phyloP scores from a whole-genome alignment of 2,113 vertebrate species.

The Chloropsis hardwickii region DNA sequence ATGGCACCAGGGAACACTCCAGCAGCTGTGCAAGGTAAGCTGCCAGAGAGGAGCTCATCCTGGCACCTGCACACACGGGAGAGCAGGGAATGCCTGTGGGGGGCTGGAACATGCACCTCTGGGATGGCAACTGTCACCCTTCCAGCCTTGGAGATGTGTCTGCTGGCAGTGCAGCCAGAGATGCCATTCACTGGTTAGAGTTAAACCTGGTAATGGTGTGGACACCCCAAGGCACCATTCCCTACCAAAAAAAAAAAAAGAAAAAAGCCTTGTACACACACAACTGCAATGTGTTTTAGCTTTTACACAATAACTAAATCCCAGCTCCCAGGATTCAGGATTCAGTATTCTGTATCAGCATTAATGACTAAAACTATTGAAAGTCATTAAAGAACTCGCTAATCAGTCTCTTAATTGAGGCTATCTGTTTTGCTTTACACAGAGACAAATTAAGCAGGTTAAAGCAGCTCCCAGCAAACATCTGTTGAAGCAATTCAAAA shows the following conservation, averaged over 20 bases:
- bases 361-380: slow-evolving; percentile 55
- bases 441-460: slow-evolving; percentile 71
- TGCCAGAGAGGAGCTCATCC: background rate
- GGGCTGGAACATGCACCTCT: background rate
- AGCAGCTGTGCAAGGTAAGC: background rate
- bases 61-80: background rate
- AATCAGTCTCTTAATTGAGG: slow-evolving; percentile 70
- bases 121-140: background rate
- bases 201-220: background rate
- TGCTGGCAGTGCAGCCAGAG: background rate
- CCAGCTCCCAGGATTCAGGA: background rate
- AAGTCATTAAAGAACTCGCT: slow-evolving; percentile 73
- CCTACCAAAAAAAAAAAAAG: too few relatives aligned
- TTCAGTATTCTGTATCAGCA: slow-evolving; percentile 40
- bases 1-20: background rate
- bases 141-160: background rate
- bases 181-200: background rate
- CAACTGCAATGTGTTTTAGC: background rate
- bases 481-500: slow-evolving; percentile 71
- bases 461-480: slow-evolving; percentile 67
- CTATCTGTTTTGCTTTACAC: slow-evolving; percentile 68
- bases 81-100: background rate
- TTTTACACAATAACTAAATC: slow-evolving; percentile 8
- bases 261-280: background rate
- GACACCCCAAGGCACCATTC: background rate